phyloP scores from a whole-genome alignment of 2,797 vertebrate genomes.

The Channallabes apus region DNA sequence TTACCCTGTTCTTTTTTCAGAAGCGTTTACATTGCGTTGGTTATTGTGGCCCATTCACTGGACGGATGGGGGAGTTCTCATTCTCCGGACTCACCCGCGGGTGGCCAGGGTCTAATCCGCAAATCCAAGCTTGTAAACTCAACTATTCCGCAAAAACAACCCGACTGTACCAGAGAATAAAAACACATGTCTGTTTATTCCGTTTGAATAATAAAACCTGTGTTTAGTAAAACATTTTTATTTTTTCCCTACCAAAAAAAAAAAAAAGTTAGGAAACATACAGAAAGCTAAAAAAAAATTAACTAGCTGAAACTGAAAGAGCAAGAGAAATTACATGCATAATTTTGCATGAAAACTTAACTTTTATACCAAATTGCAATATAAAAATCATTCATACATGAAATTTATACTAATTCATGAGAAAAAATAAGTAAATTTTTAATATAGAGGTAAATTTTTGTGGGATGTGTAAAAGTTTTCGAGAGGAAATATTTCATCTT shows the following conservation, averaged over 20 bases:
- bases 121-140: conserved; percentile 46
- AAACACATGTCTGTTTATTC: conserved; percentile 16
- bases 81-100: conserved; percentile 47
- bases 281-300: background rate
- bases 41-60: conserved; percentile 60
- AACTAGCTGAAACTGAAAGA: background rate
- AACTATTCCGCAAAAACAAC: conserved; percentile 33
- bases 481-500: background rate
- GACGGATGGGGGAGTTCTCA: conserved; percentile 52
- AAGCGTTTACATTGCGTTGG: conserved; percentile 67
- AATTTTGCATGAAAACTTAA: too few relatives aligned
- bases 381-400: background rate
- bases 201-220: background rate
- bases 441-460: background rate
- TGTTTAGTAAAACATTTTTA: background rate
- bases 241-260: too few relatives aligned
- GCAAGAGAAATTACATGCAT: background rate
- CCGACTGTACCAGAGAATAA: conserved; percentile 6
- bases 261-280: background rate
- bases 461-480: background rate
- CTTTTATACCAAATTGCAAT: background rate
- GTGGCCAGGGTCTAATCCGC: conserved; percentile 52
- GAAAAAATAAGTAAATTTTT: background rate
- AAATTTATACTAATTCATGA: background rate
- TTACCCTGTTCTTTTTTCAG: conserved; percentile 75